Evolutionary conservation across 2,797 vertebrate species (phyloP), one percentile per base, ranked within the genome.

Genomic region (Lepus oiostolus): DNA sequence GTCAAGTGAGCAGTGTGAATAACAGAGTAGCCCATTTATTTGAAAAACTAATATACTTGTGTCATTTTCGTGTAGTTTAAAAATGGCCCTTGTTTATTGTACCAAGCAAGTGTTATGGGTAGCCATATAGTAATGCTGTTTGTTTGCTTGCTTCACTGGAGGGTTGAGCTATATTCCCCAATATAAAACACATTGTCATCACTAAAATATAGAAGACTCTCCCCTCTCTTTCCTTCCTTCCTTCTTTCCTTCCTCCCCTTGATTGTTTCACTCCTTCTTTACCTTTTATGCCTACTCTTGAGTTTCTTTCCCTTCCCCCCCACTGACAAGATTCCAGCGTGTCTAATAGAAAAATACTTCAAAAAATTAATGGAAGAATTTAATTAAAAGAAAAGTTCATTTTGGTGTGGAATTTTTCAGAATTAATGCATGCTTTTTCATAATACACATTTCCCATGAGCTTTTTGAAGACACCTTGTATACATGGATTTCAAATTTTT

Each of bases 1-100:
- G 85, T 90, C 97, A 97, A 98, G 97, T 97, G 95, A 96, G 82
- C 95, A 96, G 96, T 96, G 96, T 97, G 50, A 96, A 96, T 97
- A 97, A 97, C 94, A 96, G 90, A 85, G 22, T 90, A 94, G 77
- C 92, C 54, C 90, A 97, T 93, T 93, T 84, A 88, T 87, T 87
- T 95, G 71, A 70, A 75, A 91, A 81, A 4, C 80, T 47, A 90
- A 62, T 30, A 42, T 82, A 83, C 7, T 86, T 14, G 6, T 50
- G 7, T 82, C 88, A 63, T 92, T 93, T 35, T 30, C 14, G 74
- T 91, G 50, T 77, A 32, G 35, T 83, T 97, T 94, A 77, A 52
- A 93, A 92, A 86, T 91, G 54, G n/a, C 6, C n/a, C 38, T 30
- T 60, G 47, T 77, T 68, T 90, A 68, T 62, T 93, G n/a, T 77